A percentile compares a stretch with the other conserved stretches of the same genome.
Evolutionary conservation across 2,797 vertebrate genomes (phyloP).

Genomic region (Heterohyrax brucei): DNA sequence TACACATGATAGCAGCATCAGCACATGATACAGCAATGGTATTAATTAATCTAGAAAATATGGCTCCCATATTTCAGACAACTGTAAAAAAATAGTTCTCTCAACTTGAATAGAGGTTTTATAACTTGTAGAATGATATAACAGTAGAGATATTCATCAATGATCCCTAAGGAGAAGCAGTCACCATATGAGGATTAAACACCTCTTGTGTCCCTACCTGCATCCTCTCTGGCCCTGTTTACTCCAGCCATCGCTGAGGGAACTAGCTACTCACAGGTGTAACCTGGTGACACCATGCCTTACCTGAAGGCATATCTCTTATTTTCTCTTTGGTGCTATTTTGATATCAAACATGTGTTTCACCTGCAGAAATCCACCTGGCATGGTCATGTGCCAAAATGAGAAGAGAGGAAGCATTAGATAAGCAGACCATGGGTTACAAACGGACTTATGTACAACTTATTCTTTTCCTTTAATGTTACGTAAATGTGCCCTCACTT

Average conservation of each 20-base stretch:
- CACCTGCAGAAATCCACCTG: background rate
- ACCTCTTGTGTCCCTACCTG: background rate
- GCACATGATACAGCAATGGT: background rate
- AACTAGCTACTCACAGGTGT: background rate
- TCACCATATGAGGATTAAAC: background rate
- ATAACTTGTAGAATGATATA: background rate
- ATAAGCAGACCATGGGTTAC: no score
- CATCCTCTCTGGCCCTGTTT: background rate
- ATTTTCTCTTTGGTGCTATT: conserved; percentile 47
- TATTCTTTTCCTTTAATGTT: no score
- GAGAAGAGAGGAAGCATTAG: background rate
- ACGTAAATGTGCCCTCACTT: no score
- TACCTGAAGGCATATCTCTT: background rate
- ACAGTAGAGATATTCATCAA: background rate
- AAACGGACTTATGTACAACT: no score
- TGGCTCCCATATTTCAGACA: conserved; percentile 55
- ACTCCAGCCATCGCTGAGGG: background rate
- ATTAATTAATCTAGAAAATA: conserved; percentile 61
- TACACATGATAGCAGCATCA: conserved; percentile 26
- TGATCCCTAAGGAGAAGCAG: conserved; percentile 31
- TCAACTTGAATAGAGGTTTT: background rate
- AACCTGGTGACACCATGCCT: background rate
- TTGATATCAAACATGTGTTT: background rate
- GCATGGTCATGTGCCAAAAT: background rate
- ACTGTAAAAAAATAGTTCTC: background rate